Conservation (phyloP, 2,888 invertebrate genomes). For the Unio pictorum region DNA sequence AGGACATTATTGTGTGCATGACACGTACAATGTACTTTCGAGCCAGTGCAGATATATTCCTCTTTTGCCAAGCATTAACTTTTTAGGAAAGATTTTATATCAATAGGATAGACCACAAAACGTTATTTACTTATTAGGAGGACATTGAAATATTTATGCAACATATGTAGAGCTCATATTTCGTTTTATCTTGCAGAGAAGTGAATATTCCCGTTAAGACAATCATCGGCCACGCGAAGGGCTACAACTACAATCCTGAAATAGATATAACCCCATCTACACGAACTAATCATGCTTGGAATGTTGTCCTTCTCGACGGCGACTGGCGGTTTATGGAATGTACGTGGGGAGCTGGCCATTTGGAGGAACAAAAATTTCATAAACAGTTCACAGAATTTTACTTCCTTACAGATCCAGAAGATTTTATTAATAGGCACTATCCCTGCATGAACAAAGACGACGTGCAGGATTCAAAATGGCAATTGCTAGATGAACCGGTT, state of each 20-base stretch:
- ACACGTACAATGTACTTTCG: no score
- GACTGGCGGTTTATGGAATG: conserved; percentile 26
- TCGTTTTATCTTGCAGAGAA: conserved; percentile 10
- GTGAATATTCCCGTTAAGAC: conserved; percentile 16
- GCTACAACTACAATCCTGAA: conserved; percentile 20
- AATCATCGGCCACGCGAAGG: conserved; percentile 21
- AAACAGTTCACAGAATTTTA: conserved; percentile 7
- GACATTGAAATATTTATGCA: neutral
- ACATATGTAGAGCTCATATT: neutral
- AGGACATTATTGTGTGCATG: no score
- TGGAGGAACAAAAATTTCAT: conserved; percentile 3
- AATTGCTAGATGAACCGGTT: conserved; percentile 3
- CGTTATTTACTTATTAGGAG: no score
- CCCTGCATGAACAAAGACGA: neutral
- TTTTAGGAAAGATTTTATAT: no score
- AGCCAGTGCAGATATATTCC: no score
- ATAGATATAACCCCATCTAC: conserved; percentile 5
- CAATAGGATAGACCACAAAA: no score
- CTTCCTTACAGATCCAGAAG: conserved; percentile 14
- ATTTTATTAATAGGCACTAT: conserved; percentile 7
- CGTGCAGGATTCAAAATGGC: conserved; percentile 5
- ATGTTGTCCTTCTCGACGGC: conserved; percentile 16
- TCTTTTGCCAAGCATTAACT: no score
- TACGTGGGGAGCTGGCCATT: conserved; percentile 24
- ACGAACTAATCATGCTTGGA: conserved; percentile 27